Evolutionary conservation across 2,113 vertebrate species (phyloP), one percentile per base, ranked within the genome.

Genomic region (Antechinus stuartii): DNA sequence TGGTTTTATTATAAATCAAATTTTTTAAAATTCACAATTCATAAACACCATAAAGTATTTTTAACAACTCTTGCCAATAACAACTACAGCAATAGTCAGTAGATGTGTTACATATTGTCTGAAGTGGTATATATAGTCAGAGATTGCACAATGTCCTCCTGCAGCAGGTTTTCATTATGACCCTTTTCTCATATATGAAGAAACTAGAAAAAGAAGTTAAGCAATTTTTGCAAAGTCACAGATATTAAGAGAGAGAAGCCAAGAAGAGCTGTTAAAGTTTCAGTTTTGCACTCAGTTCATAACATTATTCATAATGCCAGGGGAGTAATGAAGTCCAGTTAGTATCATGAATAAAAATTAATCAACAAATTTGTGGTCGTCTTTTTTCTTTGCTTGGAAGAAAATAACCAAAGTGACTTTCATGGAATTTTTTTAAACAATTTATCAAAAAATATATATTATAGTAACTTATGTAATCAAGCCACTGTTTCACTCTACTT

Each of bases 131-230:
- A 91, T 93, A 12, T n/a, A 96, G 35, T 54, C 90, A 93, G 84
- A 57, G 89, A 90, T 84, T 94, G 92, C 55, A 90, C n/a, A 97
- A 91, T 12, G 91, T 54, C 8, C 2, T 22, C 19, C 89, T 53
- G 76, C 94, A 93, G 55, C 11, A 96, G 23, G 22, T 90, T 47
- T 47, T 57, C 90, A 84, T 95, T 53, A 84, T 94, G 6, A 55
- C 54, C 91, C 2, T 23, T 27, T 55, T 55, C 46, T 96, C 92
- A 93, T 22, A 95, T 24, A 91, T 90, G 12, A 89, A 14, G 54
- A 96, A 91, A 53, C 35, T 92, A 90, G 27, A 95, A 93, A 94
- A 91, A 24, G 94, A 94, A 94, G 52, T 90, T 55, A 90, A 84
- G 19, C 35, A 95, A 93, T 94, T 89, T 35, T 90, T 49, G 27